phyloP scores from a whole-genome alignment of 2,113 vertebrate species.

The Sciurus niger region DNA sequence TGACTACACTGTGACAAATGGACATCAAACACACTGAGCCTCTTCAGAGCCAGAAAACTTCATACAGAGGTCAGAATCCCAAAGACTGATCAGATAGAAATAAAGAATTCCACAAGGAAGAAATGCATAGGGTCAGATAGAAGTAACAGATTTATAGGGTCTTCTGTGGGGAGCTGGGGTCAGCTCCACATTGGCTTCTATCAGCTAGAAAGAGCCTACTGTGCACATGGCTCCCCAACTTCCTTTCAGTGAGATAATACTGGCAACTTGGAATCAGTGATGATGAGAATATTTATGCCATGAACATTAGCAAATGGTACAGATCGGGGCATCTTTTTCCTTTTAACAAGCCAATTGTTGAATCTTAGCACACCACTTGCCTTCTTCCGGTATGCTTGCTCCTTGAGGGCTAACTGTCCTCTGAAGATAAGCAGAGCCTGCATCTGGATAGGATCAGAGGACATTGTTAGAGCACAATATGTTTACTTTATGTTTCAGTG shows the following conservation, averaged over 20 bases:
- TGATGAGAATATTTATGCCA: background rate
- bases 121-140: background rate
- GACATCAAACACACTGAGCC: background rate
- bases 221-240: accelerated
- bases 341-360: background rate
- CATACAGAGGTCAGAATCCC: background rate
- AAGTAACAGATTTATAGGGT: background rate
- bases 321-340: background rate
- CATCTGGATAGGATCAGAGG: background rate
- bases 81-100: background rate
- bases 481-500: background rate
- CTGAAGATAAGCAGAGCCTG: background rate
- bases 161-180: accelerated
- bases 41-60: constrained; percentile 7
- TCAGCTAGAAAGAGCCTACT: background rate
- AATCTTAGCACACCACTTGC: background rate
- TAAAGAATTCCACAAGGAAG: background rate
- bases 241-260: background rate
- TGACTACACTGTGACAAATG: constrained; percentile 46
- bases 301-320: background rate
- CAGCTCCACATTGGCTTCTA: accelerated
- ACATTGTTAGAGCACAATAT: background rate
- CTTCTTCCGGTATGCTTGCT: background rate
- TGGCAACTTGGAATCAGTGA: background rate
- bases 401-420: background rate